These are phyloP conservation scores for Sebastiscus tertius DNA, from an alignment of 2,797 vertebrate species.

Conservation along the genomic window DNA sequence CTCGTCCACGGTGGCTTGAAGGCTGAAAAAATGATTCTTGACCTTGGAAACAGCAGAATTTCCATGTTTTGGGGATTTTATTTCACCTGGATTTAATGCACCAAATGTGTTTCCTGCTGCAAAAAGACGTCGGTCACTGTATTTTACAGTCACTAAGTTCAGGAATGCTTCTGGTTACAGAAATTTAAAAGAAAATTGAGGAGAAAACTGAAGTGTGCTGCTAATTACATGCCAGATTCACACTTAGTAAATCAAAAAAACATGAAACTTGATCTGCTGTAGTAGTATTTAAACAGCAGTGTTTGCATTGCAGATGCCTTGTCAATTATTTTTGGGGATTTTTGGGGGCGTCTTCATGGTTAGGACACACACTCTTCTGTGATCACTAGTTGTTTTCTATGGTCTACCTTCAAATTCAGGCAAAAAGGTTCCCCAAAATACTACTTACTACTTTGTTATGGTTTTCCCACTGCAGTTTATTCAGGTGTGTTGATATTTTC, in stretches of 20 bases:
- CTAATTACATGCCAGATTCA: neutral
- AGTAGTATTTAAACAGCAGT: neutral
- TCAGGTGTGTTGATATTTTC: slow-evolving; percentile 51
- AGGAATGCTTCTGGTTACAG: neutral
- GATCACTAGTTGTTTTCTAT: neutral
- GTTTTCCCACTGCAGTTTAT: slow-evolving; percentile 28
- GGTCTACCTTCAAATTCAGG: neutral
- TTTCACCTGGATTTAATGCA: neutral
- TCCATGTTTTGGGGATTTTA: neutral
- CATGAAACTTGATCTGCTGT: neutral
- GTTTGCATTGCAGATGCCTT: neutral
- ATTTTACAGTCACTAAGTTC: neutral
- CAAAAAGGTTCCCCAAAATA: neutral
- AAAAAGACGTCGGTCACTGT: neutral
- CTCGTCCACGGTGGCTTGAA: neutral
- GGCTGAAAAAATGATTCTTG: neutral
- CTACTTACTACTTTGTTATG: neutral
- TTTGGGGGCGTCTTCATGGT: neutral
- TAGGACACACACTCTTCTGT: neutral
- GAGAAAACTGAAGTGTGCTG: neutral
- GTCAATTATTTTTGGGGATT: neutral
- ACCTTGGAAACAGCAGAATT: neutral
- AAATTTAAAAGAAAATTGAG: neutral
- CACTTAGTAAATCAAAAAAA: neutral
- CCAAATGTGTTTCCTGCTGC: neutral